These are phyloP conservation scores for Atta texana DNA, from an alignment of 1,140 invertebrate genomes.

Conservation along the genomic window DNA sequence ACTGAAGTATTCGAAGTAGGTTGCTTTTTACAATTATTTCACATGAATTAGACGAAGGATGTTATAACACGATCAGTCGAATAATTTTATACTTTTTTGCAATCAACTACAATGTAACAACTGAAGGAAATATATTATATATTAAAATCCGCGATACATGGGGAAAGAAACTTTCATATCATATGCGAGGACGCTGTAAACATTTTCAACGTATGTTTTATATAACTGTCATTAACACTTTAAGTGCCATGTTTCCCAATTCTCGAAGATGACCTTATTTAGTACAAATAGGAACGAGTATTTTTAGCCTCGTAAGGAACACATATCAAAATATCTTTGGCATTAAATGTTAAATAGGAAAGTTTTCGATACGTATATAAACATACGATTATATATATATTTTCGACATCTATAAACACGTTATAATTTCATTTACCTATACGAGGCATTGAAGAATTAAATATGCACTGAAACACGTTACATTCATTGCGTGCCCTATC, in stretches of 20 bases:
- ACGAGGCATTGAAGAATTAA: constrained; percentile 37
- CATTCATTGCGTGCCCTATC: constrained; percentile 54
- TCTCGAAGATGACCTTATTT: too few relatives aligned
- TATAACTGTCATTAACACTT: not conserved
- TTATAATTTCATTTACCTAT: constrained; percentile 35
- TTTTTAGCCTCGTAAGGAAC: too few relatives aligned
- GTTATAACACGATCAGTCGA: not conserved
- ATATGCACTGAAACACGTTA: constrained; percentile 50
- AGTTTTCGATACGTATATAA: not conserved
- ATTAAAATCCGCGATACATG: not conserved
- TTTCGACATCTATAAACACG: constrained; percentile 19
- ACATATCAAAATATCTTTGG: too few relatives aligned
- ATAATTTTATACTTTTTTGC: constrained; percentile 7
- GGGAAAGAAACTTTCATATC: not conserved
- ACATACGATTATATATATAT: constrained; percentile 8
- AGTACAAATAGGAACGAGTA: too few relatives aligned
- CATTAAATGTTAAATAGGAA: not conserved
- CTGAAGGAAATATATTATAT: not conserved
- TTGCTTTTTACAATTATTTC: constrained; percentile 18
- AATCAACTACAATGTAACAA: not conserved
- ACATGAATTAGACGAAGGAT: not conserved
- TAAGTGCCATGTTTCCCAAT: too few relatives aligned
- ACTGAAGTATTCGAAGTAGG: not conserved
- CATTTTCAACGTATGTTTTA: not conserved
- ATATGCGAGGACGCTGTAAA: not conserved